Evolutionary conservation across 2,888 invertebrate species (phyloP), one percentile per base, ranked within the genome.

Genomic region (Ceramica pisi): DNA sequence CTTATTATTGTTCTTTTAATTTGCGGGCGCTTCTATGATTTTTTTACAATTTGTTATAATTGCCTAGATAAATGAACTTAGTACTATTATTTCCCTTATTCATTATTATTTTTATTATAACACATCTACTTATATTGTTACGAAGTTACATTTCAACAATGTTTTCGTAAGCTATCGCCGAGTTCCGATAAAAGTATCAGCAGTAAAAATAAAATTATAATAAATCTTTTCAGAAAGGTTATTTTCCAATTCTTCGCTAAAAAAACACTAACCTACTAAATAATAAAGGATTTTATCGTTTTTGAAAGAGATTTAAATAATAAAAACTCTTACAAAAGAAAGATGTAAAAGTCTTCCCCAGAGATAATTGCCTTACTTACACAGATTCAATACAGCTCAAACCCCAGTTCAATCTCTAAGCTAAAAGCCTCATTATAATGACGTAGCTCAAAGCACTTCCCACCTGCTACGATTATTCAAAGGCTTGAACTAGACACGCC

Each of bases 401-500:
- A 31, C 16, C 35, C 10, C 1, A 31, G 46, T 60, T 50, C 41
- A 55, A 35, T 55, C 10, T 16, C 14, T 21, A 14, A 62, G 16
- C 44, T 41, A 59, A 53, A 53, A 60, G 59, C 63, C 48, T 48
- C 2, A 55, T 46, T 53, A 46, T 48, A 31, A 50, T 31, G 57
- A 31, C 60, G 10, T 23, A 56, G 26, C 50, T 48, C 7, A 48
- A 64, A 75, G 63, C 26, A 26, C 48, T 57, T 44, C 19, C 26
- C 53, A 53, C 35, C 44, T 50, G 35, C 41, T n/a, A 7, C 41
- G 9, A 66, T 53, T 65, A 65, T 57, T 67, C 51, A 72, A 23
- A 72, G 51, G 41, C 59, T 77, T 61, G 23, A 67, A 56, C 44
- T 26, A 60, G 46, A 44, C 26, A 51, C 26, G 16, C 51, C 57